phyloP scores from a whole-genome alignment of 1,140 invertebrate genomes.

The Dermatophagoides farinae region DNA sequence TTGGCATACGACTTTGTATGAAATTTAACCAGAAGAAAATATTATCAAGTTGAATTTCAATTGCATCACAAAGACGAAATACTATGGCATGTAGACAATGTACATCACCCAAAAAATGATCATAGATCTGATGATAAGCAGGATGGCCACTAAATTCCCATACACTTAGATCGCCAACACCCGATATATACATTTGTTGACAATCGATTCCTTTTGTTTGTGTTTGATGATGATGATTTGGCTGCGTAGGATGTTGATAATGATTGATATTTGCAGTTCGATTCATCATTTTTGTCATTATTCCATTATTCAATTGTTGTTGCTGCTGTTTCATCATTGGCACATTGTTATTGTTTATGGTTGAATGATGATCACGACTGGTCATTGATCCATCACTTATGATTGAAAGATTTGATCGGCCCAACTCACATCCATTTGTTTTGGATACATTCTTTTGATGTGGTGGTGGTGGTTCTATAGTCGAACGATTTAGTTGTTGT shows the following conservation, averaged over 20 bases:
- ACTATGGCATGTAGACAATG: slow-evolving; percentile 40
- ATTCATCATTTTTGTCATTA: neutral
- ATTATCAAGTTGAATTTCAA: slow-evolving; percentile 47
- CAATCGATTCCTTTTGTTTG: slow-evolving; percentile 47
- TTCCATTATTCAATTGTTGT: too few species aligned
- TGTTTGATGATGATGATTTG: slow-evolving; percentile 24
- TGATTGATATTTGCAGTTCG: neutral
- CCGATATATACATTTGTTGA: slow-evolving; percentile 35
- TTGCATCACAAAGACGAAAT: slow-evolving; percentile 48
- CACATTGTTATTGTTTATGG: too few species aligned
- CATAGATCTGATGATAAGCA: slow-evolving; percentile 52
- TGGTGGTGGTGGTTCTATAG: neutral
- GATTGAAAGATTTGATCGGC: neutral
- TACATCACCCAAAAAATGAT: slow-evolving; percentile 46
- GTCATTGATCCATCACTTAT: neutral
- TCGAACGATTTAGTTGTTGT: neutral
- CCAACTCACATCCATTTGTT: neutral
- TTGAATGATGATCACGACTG: neutral
- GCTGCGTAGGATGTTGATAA: neutral
- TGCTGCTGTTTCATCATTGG: neutral
- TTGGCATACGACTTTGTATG: slow-evolving; percentile 44
- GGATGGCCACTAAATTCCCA: slow-evolving; percentile 69
- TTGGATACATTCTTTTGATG: too few species aligned
- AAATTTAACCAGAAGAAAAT: slow-evolving; percentile 60
- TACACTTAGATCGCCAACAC: slow-evolving; percentile 42